Evolutionary conservation across 2,888 invertebrate species (phyloP), one percentile per base, ranked within the genome.

Genomic region (Torymus texanus): DNA sequence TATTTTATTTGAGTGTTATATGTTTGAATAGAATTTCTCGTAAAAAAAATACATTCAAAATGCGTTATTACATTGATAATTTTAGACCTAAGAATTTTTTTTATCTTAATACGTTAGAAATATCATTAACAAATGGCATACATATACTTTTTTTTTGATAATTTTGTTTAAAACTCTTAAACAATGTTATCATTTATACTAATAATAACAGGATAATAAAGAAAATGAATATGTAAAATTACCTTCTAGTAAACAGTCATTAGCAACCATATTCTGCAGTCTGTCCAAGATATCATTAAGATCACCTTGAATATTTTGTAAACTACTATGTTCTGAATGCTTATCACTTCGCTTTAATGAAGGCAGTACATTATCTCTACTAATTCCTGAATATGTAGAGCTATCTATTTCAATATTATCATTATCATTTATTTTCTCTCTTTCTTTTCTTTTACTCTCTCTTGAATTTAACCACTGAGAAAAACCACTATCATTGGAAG

Each of bases 241-340:
- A 93, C 93, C 93, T 84, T 94, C 94, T 82, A 94, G 90, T 81
- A 93, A 91, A 84, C 94, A 94, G 87, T 94, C 94, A 83, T 94
- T 93, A 0, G 94, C 93, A 73, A 95, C 89, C 90, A 95, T 94
- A 89, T 94, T 94, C 88, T 95, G 94, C 83, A 95, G 89, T 82
- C 94, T 92, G 53, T 94, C 94, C 71, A 95, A 87, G 21, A 94
- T 95, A 2, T 94, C 93, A 86, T 95, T 94, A 5, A 95, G 87
- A 86, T 94, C 94, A 0, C 93, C 94, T 83, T 94, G 94, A 70
- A 93, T 91, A 83, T 90, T 90, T 83, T 90, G 89, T 58, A 90
- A 84, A 79, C 90, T 89, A 79, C 90, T 90, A 65, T 90, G 89
- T 68, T 89, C 89, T 8, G 90, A 89, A 82, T 89, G 87, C 68